These are phyloP conservation scores for Rhadina sibilatrix DNA, from an alignment of 2,113 vertebrate genomes.

Conservation along the genomic window DNA sequence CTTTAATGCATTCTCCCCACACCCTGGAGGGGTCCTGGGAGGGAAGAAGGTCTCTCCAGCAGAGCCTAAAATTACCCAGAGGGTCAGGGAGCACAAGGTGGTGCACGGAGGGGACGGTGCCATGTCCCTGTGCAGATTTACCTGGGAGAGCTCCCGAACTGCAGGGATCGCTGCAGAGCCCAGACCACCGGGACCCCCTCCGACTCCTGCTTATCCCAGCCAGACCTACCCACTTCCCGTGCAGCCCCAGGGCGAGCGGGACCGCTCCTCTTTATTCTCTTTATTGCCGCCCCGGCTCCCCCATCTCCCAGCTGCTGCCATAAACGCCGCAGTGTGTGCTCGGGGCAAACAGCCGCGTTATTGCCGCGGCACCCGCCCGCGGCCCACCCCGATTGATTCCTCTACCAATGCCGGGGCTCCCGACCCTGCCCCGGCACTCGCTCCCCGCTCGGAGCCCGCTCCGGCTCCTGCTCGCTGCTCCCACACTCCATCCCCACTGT, in stretches of 20 bases:
- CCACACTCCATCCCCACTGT: not conserved
- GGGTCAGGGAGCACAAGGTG: not conserved
- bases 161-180: fast-evolving
- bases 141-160: not conserved
- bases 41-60: not conserved
- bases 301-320: conserved; percentile 67
- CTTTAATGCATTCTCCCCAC: fast-evolving
- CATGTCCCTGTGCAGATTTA: fast-evolving
- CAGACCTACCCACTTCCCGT: not conserved
- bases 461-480: not conserved
- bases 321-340: not conserved
- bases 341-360: not conserved
- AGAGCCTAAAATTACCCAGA: not conserved
- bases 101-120: fast-evolving
- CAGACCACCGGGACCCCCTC: not conserved
- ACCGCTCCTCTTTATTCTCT: conserved; percentile 42
- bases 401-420: not conserved
- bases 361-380: not conserved
- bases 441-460: fast-evolving
- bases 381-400: conserved; percentile 38
- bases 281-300: not conserved
- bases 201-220: not conserved
- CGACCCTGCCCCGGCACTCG: fast-evolving
- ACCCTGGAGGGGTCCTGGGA: not conserved
- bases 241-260: not conserved